Conservation (phyloP, 1,140 invertebrate species). For the Drosophila cardini region DNA sequence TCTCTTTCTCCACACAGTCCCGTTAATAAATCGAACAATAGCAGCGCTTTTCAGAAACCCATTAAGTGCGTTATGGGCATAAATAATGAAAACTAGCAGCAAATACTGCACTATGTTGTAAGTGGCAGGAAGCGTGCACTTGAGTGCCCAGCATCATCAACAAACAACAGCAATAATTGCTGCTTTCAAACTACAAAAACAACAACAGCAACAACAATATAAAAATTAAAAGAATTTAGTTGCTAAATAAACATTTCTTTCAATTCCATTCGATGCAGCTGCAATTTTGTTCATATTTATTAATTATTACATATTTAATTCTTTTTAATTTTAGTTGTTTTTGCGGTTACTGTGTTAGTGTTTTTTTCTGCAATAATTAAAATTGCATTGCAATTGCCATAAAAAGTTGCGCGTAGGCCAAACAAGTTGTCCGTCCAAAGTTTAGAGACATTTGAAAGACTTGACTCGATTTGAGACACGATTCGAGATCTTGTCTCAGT, state of each 20-base stretch:
- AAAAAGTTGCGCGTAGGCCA: constrained; percentile 57
- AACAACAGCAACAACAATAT: constrained; percentile 28
- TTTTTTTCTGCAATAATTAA: constrained; percentile 44
- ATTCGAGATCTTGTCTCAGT: constrained; percentile 35
- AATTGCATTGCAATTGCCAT: constrained; percentile 57
- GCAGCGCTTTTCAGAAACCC: constrained; percentile 64
- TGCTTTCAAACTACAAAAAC: background rate
- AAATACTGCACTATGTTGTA: constrained; percentile 60
- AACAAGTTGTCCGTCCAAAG: constrained; percentile 58
- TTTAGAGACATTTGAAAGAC: constrained; percentile 24
- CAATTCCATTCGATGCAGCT: constrained; percentile 66
- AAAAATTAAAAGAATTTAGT: constrained; percentile 26
- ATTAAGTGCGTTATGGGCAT: constrained; percentile 72
- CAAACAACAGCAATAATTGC: constrained; percentile 10
- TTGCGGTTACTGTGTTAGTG: constrained; percentile 10
- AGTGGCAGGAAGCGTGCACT: constrained; percentile 80
- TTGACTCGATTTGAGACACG: background rate
- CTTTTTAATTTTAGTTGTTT: constrained; percentile 23
- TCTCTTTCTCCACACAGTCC: constrained; percentile 29
- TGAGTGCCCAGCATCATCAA: constrained; percentile 64
- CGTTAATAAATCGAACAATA: constrained; percentile 75
- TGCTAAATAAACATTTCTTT: constrained; percentile 29
- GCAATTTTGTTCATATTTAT: constrained; percentile 20
- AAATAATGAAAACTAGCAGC: constrained; percentile 48
- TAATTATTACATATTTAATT: constrained; percentile 30